Evolutionary conservation across 2,888 invertebrate species (phyloP).

Genomic region (Troides helena): DNA sequence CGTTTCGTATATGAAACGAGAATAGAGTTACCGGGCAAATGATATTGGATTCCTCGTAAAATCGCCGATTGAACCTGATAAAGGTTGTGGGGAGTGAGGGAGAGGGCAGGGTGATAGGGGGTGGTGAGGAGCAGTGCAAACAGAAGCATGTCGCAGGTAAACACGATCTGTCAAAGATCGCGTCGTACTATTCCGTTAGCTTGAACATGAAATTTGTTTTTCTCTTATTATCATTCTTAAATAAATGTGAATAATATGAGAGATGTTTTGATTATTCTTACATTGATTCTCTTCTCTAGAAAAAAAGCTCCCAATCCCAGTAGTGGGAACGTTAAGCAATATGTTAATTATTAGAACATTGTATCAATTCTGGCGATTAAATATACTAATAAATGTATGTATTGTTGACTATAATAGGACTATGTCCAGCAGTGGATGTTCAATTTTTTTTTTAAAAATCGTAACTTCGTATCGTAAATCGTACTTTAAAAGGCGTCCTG

Average conservation of each 20-base stretch:
- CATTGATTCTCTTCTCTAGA: too few relatives aligned
- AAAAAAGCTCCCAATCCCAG: too few relatives aligned
- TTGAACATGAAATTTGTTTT: conserved; percentile 40
- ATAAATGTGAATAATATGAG: conserved; percentile 1
- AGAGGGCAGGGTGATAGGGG: background rate
- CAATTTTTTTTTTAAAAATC: too few relatives aligned
- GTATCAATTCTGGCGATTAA: too few relatives aligned
- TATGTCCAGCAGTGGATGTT: too few relatives aligned
- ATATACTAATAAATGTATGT: too few relatives aligned
- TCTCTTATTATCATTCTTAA: conserved; percentile 12
- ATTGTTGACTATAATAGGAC: too few relatives aligned
- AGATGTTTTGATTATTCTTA: too few relatives aligned
- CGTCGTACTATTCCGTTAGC: conserved; percentile 32
- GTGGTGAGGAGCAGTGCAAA: conserved; percentile 43
- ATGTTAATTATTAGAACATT: too few relatives aligned
- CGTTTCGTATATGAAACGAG: conserved; percentile 20
- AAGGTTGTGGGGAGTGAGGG: conserved; percentile 28
- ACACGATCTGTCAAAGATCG: conserved; percentile 59
- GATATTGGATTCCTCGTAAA: conserved; percentile 75
- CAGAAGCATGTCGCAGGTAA: conserved; percentile 52
- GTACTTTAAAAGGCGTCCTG: too few relatives aligned
- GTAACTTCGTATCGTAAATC: too few relatives aligned
- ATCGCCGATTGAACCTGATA: conserved; percentile 46
- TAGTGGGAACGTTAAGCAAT: too few relatives aligned
- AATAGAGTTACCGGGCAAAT: conserved; percentile 62